Evolutionary conservation across 2,888 invertebrate species (phyloP), one percentile per base, ranked within the genome.

Genomic region (Tetropium fuscum): DNA sequence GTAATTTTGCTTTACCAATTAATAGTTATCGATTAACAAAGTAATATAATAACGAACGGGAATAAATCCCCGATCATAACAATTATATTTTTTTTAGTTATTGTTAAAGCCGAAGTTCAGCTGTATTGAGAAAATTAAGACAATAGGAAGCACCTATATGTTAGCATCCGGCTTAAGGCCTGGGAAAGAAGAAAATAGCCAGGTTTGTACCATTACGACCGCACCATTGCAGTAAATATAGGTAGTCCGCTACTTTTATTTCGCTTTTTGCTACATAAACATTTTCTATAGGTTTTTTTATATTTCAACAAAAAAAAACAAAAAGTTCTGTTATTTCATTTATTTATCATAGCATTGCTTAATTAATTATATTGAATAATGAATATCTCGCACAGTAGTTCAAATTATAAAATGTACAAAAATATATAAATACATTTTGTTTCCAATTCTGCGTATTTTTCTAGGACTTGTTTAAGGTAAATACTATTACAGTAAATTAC

Each of bases 71-170:
- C n/a, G n/a, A n/a, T n/a, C n/a, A n/a, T n/a, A n/a, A n/a, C n/a
- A n/a, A n/a, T n/a, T n/a, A n/a, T n/a, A n/a, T n/a, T n/a, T 61
- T 8, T 83, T 84, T 30, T 84, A 94, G 93, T 83, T 98, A 27
- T 84, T 98, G 22, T 83, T 94, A 41, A 97, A 97, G 77, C 95
- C 96, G 0, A 97, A 97, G 77, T 98, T 94, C 82, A 96, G 95
- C 78, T 90, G 93, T 68, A 96, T 98, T 71, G 98, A 98, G 83
- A 98, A 98, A 82, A 98, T 98, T 53, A 98, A 98, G 82, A 98
- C 98, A 0, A 98, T 98, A 58, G 97, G 97, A 8, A 97, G 96
- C 80, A 98, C 98, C 0, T 98, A 98, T 78, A 98, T 98, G 98
- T 90, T 97, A 43, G 98, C 98, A 0, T 93, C 96, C 0, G 98